These are phyloP conservation scores for Dysmachus trigonus DNA, from an alignment of 2,888 invertebrate genomes.

Conservation along the genomic window DNA sequence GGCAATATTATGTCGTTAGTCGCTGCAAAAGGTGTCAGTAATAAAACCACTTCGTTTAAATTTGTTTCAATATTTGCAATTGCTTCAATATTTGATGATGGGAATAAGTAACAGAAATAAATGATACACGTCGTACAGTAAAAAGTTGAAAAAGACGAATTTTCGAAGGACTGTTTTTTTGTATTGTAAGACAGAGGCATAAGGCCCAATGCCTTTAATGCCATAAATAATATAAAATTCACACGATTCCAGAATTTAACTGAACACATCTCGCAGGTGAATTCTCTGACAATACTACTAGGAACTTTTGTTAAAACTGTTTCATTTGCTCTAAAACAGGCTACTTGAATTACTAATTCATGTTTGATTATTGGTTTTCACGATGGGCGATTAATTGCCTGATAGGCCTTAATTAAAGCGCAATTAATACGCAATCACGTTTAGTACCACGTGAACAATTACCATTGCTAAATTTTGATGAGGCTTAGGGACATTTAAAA, in stretches of 20 bases:
- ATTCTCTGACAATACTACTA: not conserved
- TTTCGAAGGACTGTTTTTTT: constrained; percentile 32
- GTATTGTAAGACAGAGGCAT: constrained; percentile 33
- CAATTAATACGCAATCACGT: not conserved
- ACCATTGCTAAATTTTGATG: not conserved
- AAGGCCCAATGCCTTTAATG: constrained; percentile 4
- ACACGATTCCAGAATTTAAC: not conserved
- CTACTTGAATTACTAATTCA: constrained; percentile 19
- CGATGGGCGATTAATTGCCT: constrained; percentile 2
- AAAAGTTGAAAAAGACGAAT: constrained; percentile 11
- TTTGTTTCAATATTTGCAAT: not conserved
- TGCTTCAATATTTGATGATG: not conserved
- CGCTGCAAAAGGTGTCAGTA: constrained; percentile 1
- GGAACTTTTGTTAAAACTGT: not conserved
- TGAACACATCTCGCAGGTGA: not conserved
- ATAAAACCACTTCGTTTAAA: not conserved
- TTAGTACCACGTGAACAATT: not conserved
- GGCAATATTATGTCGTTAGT: not conserved
- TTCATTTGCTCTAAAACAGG: not conserved
- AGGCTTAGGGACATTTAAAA: not conserved
- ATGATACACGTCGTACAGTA: not conserved
- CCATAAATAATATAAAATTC: not conserved
- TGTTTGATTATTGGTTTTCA: not conserved
- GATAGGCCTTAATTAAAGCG: not conserved
- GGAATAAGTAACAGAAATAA: not conserved